Base-by-base conservation (phyloP, 2,797 vertebrate genomes). In the Threskiornis aethiopicus region DNA sequence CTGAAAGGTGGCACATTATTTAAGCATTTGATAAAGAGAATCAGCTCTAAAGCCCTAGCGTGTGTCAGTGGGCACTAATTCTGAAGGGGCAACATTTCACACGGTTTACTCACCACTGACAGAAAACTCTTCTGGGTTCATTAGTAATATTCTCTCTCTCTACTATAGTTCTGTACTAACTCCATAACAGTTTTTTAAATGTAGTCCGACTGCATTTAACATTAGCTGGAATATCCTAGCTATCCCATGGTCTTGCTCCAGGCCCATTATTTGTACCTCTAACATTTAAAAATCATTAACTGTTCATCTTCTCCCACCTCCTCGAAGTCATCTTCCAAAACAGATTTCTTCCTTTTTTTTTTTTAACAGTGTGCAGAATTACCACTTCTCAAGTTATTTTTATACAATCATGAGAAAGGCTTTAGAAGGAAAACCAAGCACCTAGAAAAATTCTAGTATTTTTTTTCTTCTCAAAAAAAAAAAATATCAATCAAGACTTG, bases 331-430 rank as follows among this genome's bases (percentile, higher is more conserved):
- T 47, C 47, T 44, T 82, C 66, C 66, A 44, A 67, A 67, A 54
- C 2, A 65, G n/a, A 46, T 46, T 46, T 11, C 25, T 35, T n/a
- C 57, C 35, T 37, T 61, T 59, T 8, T 37, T 61, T 29, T 35
- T 37, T 61, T 39, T 37, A 42, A 16, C 47, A 49, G 35, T 25
- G 18, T 58, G 49, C 39, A 84, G 52, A 88, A 91, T 67, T 82
- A 91, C 89, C 89, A 89, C 46, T 79, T 90, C 66, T 37, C 5
- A 25, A 73, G 33, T 73, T 90, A 87, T 94, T 92, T 93, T 93
- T 89, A 84, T 13, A 57, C 51, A 19, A 5, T 46, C 20, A 5
- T 35, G 42, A 91, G 79, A 66, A 90, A 80, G 20, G 10, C 35
- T 93, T 83, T n/a, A 88, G 71, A 73, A 83, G 22, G 46, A 76